Percentiles rank a stretch among this genome's conserved stretches.
Conservation (phyloP, 2,113 vertebrate species). For the Corydoras maculifer region DNA sequence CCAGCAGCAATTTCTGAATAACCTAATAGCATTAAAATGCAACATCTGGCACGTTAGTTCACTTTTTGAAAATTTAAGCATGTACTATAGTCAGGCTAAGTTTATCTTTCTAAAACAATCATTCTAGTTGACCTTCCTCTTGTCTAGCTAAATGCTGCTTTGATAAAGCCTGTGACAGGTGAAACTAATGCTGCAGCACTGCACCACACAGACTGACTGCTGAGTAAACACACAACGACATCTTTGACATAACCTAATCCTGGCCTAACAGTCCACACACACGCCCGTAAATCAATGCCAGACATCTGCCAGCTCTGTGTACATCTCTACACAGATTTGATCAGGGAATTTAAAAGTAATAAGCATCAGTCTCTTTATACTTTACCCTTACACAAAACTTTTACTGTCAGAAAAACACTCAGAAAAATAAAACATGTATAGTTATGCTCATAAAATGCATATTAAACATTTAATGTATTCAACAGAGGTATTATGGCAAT, state of each 20-base stretch:
- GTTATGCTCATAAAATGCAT: too few species aligned
- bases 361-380: not conserved
- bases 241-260: conserved; percentile 69
- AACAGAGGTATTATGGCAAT: too few species aligned
- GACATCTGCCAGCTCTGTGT: conserved; percentile 53
- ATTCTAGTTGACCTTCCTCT: conserved; percentile 58
- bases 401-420: too few species aligned
- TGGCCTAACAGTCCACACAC: conserved; percentile 32
- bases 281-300: conserved; percentile 72
- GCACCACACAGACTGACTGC: conserved; percentile 46
- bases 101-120: conserved; percentile 42
- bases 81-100: conserved; percentile 11
- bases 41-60: too few species aligned
- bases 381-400: too few species aligned
- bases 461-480: too few species aligned
- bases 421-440: too few species aligned
- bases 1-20: too few species aligned
- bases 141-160: conserved; percentile 49
- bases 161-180: conserved; percentile 60
- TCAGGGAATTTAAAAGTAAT: conserved; percentile 44
- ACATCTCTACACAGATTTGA: conserved; percentile 43
- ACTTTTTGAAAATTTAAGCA: too few species aligned
- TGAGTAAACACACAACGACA: conserved; percentile 54
- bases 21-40: too few species aligned
- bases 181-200: conserved; percentile 60